Conservation (phyloP, 2,113 vertebrate genomes). For the Phaetusa simplex region DNA sequence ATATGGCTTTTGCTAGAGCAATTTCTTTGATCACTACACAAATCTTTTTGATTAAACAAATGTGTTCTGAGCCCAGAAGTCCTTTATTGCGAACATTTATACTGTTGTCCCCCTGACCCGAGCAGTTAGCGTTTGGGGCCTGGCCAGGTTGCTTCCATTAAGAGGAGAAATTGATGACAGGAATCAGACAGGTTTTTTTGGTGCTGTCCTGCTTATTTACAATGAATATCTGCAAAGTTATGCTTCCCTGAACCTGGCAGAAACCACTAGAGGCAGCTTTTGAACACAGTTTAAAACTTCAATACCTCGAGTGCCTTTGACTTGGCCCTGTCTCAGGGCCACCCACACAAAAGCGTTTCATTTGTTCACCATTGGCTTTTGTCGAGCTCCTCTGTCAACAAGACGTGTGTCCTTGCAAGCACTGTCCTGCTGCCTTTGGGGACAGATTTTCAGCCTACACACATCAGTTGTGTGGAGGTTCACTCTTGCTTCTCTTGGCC, state of each 20-base stretch:
- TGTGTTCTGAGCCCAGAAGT: not conserved
- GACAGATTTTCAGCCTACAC: not conserved
- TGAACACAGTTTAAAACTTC: not conserved
- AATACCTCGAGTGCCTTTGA: not conserved
- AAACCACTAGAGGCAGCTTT: not conserved
- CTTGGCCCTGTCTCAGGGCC: not conserved
- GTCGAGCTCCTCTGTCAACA: not conserved
- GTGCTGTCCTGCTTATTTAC: conserved; percentile 10
- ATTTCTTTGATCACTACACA: conserved; percentile 45
- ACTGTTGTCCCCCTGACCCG: not conserved
- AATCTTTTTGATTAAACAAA: conserved; percentile 31
- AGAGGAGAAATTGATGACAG: not conserved
- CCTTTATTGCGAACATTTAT: not conserved
- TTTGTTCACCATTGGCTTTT: not conserved
- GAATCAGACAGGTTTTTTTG: not conserved
- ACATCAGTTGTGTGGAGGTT: rapidly evolving
- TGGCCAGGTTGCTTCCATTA: conserved; percentile 16
- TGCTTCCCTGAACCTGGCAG: not conserved
- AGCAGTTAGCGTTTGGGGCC: not conserved
- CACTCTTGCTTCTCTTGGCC: not conserved
- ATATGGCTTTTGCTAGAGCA: not conserved
- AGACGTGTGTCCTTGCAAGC: not conserved
- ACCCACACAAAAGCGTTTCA: rapidly evolving
- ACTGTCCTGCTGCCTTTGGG: not conserved
- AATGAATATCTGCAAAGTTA: not conserved